A percentile compares a stretch with the other conserved stretches of the same genome.
These are phyloP conservation scores for Tylochromis polylepis DNA, from an alignment of 2,113 vertebrate species.

Conservation along the genomic window DNA sequence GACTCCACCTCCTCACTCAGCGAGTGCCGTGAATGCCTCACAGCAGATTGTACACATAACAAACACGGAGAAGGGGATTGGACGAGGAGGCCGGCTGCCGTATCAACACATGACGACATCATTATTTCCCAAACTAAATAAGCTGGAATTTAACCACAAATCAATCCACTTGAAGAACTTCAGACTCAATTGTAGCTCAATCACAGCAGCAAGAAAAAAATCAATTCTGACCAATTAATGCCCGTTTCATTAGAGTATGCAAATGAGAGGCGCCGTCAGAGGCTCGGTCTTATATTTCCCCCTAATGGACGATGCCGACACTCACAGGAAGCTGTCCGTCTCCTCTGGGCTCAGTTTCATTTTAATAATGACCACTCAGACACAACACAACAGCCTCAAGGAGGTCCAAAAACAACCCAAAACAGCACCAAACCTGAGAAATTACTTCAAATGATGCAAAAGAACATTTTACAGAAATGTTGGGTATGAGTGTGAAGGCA, in stretches of 20 bases:
- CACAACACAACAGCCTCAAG: not conserved
- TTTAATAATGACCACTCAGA: not conserved
- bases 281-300: constrained; percentile 42
- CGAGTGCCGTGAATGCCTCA: not conserved
- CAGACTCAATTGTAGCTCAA: constrained; percentile 94
- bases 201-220: constrained; percentile 82
- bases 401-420: not conserved
- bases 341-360: not conserved
- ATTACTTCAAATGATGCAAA: not conserved
- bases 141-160: constrained; percentile 85
- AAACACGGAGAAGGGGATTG: not conserved
- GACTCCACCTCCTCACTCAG: not conserved
- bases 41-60: constrained; percentile 6
- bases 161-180: constrained; percentile 88
- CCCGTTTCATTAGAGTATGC: constrained; percentile 85
- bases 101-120: constrained; percentile 84
- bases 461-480: not conserved
- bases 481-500: no score
- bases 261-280: constrained; percentile 69
- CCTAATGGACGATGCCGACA: not conserved
- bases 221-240: constrained; percentile 91
- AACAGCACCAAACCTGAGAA: not conserved
- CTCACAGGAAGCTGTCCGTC: not conserved
- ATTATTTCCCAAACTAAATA: constrained; percentile 88
- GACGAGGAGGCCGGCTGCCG: constrained; percentile 6